A percentile compares a stretch with the other conserved stretches of the same genome.
Conservation (phyloP, 2,113 vertebrate genomes). For the Isichthys henryi region DNA sequence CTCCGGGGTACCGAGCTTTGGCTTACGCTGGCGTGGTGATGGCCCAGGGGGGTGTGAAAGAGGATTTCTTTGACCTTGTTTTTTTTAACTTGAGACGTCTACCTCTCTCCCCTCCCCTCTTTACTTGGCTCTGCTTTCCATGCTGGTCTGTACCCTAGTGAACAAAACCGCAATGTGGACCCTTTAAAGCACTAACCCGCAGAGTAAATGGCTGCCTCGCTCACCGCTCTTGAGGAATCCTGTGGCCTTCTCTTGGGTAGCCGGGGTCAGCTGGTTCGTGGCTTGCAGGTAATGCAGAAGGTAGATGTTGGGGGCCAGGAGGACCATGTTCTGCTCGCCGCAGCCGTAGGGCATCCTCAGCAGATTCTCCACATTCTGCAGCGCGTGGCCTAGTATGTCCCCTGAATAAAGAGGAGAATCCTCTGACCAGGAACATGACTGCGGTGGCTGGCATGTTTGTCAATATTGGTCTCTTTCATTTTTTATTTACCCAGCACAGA, state of each 20-base stretch:
- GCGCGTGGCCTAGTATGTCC: conserved; percentile 70
- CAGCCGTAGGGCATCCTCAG: conserved; percentile 78
- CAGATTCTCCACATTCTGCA: conserved; percentile 68
- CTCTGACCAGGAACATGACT: neutral
- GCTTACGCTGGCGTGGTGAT: neutral
- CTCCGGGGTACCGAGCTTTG: neutral
- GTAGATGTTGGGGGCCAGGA: conserved; percentile 79
- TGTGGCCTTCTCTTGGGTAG: conserved; percentile 58
- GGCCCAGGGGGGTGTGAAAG: neutral
- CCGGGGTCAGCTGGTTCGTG: conserved; percentile 69
- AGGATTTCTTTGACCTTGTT: neutral
- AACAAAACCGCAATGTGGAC: neutral
- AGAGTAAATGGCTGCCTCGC: conserved; percentile 15
- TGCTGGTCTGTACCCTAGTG: neutral
- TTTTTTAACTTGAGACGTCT: neutral
- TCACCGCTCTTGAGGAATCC: conserved; percentile 68
- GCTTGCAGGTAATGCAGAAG: conserved; percentile 70
- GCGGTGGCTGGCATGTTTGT: neutral
- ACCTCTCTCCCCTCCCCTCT: neutral
- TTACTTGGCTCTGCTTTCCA: neutral
- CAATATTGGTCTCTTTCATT: neutral
- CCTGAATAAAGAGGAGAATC: conserved; percentile 50
- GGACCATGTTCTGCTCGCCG: conserved; percentile 83
- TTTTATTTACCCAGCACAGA: conserved; percentile 51
- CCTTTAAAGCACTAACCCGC: neutral